A percentile compares a stretch with the other conserved stretches of the same genome.
phyloP scores from a whole-genome alignment of 1,140 invertebrate species.

The Plodia interpunctella region DNA sequence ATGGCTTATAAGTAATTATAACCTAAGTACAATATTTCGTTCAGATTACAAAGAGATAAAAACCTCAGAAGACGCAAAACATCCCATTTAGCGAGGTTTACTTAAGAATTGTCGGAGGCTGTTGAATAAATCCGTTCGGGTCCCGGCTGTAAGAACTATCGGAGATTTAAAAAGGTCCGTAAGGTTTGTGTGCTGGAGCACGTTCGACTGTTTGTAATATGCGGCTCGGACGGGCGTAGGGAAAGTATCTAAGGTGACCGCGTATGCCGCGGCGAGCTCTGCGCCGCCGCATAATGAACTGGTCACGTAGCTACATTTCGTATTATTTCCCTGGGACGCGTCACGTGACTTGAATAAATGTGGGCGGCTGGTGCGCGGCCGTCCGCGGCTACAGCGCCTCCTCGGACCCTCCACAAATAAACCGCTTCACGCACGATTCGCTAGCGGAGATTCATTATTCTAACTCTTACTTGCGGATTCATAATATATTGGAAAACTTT shows the following conservation, averaged over 20 bases:
- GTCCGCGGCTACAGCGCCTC: slow-evolving; percentile 39
- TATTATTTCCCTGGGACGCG: slow-evolving; percentile 74
- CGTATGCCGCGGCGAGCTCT: slow-evolving; percentile 32
- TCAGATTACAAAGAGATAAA: slow-evolving; percentile 12
- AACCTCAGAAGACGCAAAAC: slow-evolving; percentile 15
- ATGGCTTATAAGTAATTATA: too few relatives aligned
- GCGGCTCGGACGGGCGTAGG: slow-evolving; percentile 25
- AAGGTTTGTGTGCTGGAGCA: slow-evolving; percentile 27
- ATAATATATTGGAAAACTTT: slow-evolving; percentile 47
- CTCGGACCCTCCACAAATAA: slow-evolving; percentile 71
- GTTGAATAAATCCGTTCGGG: slow-evolving; percentile 24
- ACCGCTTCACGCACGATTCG: slow-evolving; percentile 73
- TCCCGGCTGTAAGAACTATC: slow-evolving; percentile 19
- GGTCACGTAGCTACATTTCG: slow-evolving; percentile 76
- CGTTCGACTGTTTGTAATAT: slow-evolving; percentile 39
- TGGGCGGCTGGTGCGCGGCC: slow-evolving; percentile 38
- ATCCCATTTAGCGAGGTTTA: slow-evolving; percentile 21
- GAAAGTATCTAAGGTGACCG: slow-evolving; percentile 43
- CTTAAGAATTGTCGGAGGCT: slow-evolving; percentile 15
- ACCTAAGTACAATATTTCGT: too few relatives aligned
- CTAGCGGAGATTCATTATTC: slow-evolving; percentile 72
- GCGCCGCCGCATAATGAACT: slow-evolving; percentile 67
- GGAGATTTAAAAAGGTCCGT: slow-evolving; percentile 28
- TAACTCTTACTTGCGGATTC: slow-evolving; percentile 61
- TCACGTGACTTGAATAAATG: slow-evolving; percentile 73